Evolutionary conservation across 1,140 invertebrate genomes (phyloP).

Genomic region (Diachasma alloeum): DNA sequence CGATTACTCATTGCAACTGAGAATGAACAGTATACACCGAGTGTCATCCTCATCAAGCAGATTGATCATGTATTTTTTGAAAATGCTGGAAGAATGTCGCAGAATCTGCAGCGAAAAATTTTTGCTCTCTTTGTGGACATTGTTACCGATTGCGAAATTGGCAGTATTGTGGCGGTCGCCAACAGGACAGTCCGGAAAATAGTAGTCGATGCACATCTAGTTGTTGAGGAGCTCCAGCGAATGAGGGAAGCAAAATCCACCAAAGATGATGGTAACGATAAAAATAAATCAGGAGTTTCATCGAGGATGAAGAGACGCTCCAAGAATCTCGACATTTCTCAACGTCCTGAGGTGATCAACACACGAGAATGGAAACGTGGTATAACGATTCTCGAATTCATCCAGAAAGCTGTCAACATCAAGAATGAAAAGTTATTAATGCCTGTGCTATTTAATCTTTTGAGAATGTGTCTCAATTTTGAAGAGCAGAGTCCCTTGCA

Average conservation of each 20-base stretch:
- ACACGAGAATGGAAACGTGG: slow-evolving; percentile 79
- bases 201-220: slow-evolving; percentile 70
- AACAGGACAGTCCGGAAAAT: slow-evolving; percentile 77
- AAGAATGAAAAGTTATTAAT: slow-evolving; percentile 73
- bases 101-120: slow-evolving; percentile 47
- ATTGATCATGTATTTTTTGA: slow-evolving; percentile 67
- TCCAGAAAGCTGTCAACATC: slow-evolving; percentile 84
- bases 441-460: slow-evolving; percentile 79
- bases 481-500: slow-evolving; percentile 86
- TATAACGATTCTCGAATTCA: slow-evolving; percentile 80
- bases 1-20: slow-evolving; percentile 34
- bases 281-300: slow-evolving; percentile 1
- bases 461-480: slow-evolving; percentile 80
- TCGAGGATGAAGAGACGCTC: slow-evolving; percentile 52
- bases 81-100: slow-evolving; percentile 35
- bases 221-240: slow-evolving; percentile 69
- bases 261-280: slow-evolving; percentile 28
- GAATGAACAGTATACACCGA: slow-evolving; percentile 32
- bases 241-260: slow-evolving; percentile 64
- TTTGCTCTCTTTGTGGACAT: slow-evolving; percentile 55
- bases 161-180: slow-evolving; percentile 67
- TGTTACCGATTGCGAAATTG: slow-evolving; percentile 55
- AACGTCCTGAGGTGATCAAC: slow-evolving; percentile 67
- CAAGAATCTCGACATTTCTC: slow-evolving; percentile 32
- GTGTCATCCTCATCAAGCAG: slow-evolving; percentile 60